Evolutionary conservation across 2,797 vertebrate species (phyloP).

Genomic region (Semotilus atromaculatus): DNA sequence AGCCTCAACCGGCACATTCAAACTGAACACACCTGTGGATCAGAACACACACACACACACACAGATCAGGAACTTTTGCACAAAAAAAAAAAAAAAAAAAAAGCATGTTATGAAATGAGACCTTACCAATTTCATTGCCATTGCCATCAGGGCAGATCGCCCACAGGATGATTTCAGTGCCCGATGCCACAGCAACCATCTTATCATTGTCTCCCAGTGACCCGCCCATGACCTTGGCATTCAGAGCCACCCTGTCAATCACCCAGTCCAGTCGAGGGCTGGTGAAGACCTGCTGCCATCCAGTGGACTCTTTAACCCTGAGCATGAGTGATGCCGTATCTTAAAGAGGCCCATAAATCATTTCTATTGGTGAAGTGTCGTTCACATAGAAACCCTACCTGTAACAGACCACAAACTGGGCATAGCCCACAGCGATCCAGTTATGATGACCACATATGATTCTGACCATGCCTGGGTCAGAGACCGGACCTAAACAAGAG

Average conservation of each 20-base stretch:
- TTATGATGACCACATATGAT: slow-evolving; percentile 91
- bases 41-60: not conserved
- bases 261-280: slow-evolving; percentile 90
- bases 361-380: no score
- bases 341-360: not conserved
- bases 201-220: slow-evolving; percentile 89
- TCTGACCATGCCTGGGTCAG: slow-evolving; percentile 85
- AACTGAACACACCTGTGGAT: slow-evolving; percentile 85
- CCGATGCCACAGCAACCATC: slow-evolving; percentile 89
- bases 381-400: slow-evolving; percentile 65
- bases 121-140: slow-evolving; percentile 88
- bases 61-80: not conserved
- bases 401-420: slow-evolving; percentile 91
- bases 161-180: slow-evolving; percentile 90
- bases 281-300: slow-evolving; percentile 92
- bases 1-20: slow-evolving; percentile 88
- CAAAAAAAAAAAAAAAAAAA: no score
- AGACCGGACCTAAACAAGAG: slow-evolving; percentile 66
- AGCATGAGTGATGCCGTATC: not conserved
- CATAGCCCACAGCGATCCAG: slow-evolving; percentile 91
- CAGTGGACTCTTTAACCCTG: slow-evolving; percentile 90
- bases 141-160: slow-evolving; percentile 85
- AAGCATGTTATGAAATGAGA: not conserved
- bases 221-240: slow-evolving; percentile 87
- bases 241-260: slow-evolving; percentile 88